Evolutionary conservation across 2,797 vertebrate species (phyloP).

Genomic region (Octomys mimax): DNA sequence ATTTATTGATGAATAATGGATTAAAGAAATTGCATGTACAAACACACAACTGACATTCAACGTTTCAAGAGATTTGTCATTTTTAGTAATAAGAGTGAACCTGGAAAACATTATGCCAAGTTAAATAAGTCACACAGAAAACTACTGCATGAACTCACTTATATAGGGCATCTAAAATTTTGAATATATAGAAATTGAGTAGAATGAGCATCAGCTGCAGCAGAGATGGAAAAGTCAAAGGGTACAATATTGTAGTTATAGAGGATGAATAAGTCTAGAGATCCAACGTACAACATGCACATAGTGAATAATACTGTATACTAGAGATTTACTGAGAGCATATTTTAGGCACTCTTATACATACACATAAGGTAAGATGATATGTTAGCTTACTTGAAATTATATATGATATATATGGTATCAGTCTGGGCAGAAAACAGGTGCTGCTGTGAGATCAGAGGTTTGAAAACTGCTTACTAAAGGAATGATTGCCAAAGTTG

Average conservation of each 20-base stretch:
- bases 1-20: neutral
- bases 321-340: neutral
- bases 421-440: neutral
- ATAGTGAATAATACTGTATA: neutral
- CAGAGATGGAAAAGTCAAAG: neutral
- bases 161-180: no score
- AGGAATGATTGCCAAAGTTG: neutral
- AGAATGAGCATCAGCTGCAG: neutral
- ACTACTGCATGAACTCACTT: neutral
- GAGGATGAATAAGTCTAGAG: neutral
- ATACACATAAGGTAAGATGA: neutral
- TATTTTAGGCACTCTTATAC: neutral
- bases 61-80: no score
- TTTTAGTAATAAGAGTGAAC: no score
- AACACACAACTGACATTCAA: neutral
- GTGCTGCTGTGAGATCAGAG: neutral
- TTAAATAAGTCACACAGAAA: no score
- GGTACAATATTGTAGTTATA: neutral
- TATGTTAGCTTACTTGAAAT: neutral
- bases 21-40: neutral
- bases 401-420: neutral
- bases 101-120: no score
- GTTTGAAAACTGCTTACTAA: neutral
- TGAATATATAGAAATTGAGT: neutral
- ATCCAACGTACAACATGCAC: neutral